Base-by-base conservation (phyloP, 2,113 vertebrate genomes). In the Xenopus laevis region DNA sequence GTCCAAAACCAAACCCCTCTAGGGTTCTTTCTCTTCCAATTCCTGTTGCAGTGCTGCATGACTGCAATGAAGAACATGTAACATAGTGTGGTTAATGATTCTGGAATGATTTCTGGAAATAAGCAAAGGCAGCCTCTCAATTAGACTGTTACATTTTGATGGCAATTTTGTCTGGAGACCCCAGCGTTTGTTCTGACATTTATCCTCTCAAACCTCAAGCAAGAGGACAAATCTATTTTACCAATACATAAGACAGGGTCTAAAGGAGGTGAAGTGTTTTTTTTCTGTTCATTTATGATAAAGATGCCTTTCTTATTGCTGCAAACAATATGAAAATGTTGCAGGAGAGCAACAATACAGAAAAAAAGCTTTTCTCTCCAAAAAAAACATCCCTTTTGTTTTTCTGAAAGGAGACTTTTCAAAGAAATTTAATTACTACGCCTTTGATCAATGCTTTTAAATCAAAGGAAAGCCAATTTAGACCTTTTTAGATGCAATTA, bases 401-500 rank as follows among this genome's bases (percentile, higher is more conserved):
- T 40, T 53, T 17, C 44, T 50, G 72, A 57, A 61, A 74, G 53
- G 66, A 74, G 64, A 57, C 21, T 68, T 75, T 68, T 68, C 72
- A 68, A 75, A 68, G 65, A 75, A 68, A 75, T 68, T 68, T 75
- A 75, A 75, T 75, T 75, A 75, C 23, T 68, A 18, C 50, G 72
- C 45, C 57, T 75, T 75, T 75, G 72, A 75, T 75, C 72, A 61
- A 57, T 68, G 65, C 62, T 68, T 75, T 75, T 68, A 60, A 68
- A 75, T 68, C 65, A 68, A 68, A 75, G 57, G 57, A 33, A 75
- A 75, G 65, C 57, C 18, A 58, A 75, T 68, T 75, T 68, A 75
- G 65, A 68, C 72, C 72, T 75, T 68, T 75, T 75, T 75, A 57
- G 58, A 60, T 68, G 46, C 72, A 68, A 75, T 75, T 75, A 75